Evolutionary conservation across 2,888 invertebrate genomes (phyloP).

Genomic region (Mesorhabditis sp.): DNA sequence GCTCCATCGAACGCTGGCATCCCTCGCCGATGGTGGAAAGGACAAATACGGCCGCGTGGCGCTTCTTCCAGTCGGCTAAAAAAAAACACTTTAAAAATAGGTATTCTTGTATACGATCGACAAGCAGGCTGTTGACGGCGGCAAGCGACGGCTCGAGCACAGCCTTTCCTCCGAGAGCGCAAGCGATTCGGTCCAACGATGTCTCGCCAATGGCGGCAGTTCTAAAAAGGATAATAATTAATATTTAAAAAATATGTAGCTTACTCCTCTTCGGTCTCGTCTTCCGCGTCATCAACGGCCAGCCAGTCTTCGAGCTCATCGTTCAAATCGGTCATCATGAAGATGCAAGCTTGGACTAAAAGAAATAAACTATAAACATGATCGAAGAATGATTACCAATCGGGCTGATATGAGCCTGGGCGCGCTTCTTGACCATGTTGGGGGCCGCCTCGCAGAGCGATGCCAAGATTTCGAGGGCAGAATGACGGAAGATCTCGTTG

Average conservation of each 20-base stretch:
- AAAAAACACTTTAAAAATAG: background rate
- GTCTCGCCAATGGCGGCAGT: conserved; percentile 93
- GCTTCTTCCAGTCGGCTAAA: conserved; percentile 63
- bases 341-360: conserved; percentile 76
- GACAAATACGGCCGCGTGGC: conserved; percentile 97
- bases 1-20: conserved; percentile 96
- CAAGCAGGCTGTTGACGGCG: conserved; percentile 10
- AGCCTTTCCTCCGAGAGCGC: conserved; percentile 87
- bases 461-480: conserved; percentile 80
- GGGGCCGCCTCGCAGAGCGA: conserved; percentile 87
- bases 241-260: background rate
- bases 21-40: conserved; percentile 97
- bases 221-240: conserved; percentile 16
- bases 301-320: conserved; percentile 88
- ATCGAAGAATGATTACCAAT: conserved; percentile 52
- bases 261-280: conserved; percentile 76
- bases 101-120: conserved; percentile 7
- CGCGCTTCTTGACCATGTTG: conserved; percentile 89
- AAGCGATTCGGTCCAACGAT: conserved; percentile 91
- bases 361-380: conserved; percentile 13
- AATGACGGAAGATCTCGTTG: conserved; percentile 74
- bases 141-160: conserved; percentile 72
- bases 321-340: conserved; percentile 90
- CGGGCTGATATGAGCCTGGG: conserved; percentile 53
- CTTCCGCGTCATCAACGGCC: conserved; percentile 74